Base-by-base conservation (phyloP, 92 coral and sea anemone species). In the Nematostella vectensis region DNA sequence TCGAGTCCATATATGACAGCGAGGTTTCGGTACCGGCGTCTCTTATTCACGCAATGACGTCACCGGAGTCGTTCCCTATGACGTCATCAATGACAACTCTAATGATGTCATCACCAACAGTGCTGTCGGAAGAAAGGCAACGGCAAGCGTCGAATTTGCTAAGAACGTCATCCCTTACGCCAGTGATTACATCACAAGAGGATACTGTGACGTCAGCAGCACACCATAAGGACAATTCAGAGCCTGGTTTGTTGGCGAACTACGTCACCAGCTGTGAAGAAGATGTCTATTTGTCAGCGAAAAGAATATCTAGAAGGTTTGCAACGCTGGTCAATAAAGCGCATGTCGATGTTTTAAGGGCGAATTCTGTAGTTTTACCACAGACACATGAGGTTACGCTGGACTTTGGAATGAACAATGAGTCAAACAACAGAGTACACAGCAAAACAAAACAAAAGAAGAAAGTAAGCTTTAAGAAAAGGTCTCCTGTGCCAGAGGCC, bases 271-370 rank as follows among this genome's bases (percentile, higher is more conserved):
- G 47, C 47, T 48, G 36, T 12, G 50, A 67, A 11, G 28, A 68
- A 0, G 72, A 67, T 6, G 11, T 25, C 3, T 71, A 51, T 29
- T 71, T 80, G 4, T 85, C 88, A 2, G 70, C 95, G 2, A 85
- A 71, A 40, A 55, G 42, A 16, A 26, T 85, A 21, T 83, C 83
- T 51, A 71, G 53, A 45, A 69, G 33, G 23, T 78, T 85, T n/a
- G 83, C 88, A 20, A 68, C 67, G 3, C 58, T 73, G n/a, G 88
- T 85, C 0, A 36, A 39, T 13, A 29, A 20, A 20, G 43, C 55
- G 1, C 55, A 43, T 28, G 44, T 39, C 43, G 31, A 48, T n/a
- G 43, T 40, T 62, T 81, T 37, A 39, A 55, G 47, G 70, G 4
- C 51, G 18, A 19, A 17, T 11, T 17, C 51, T 11, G 18, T 4